Evolutionary conservation across 2,113 vertebrate species (phyloP).

Genomic region (Dicerorhinus sumatrensis): DNA sequence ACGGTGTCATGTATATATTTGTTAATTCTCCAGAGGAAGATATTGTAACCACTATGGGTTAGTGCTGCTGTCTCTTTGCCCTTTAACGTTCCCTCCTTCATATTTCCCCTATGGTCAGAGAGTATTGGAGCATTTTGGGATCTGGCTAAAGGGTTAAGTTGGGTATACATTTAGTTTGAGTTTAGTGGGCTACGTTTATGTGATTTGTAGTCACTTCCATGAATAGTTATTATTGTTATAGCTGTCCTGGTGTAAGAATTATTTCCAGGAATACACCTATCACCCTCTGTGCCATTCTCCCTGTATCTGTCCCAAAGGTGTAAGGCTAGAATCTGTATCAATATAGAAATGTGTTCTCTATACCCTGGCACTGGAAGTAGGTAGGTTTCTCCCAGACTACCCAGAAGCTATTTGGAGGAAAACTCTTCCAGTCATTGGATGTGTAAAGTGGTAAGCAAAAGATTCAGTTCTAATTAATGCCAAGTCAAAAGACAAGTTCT

Average conservation of each 20-base stretch:
- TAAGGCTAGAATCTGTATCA: not conserved
- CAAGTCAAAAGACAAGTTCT: slow-evolving; percentile 10
- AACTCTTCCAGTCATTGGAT: not conserved
- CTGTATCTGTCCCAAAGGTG: not conserved
- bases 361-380: not conserved
- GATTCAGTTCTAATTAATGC: not conserved
- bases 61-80: not conserved
- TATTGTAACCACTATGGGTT: not conserved
- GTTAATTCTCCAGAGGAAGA: not conserved
- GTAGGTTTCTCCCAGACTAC: not conserved
- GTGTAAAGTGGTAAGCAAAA: not conserved
- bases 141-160: not conserved
- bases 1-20: not conserved
- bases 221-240: not conserved
- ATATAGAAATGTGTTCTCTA: not conserved
- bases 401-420: not conserved
- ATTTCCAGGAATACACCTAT: not conserved
- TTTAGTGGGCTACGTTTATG: not conserved
- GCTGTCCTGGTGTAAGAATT: not conserved
- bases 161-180: not conserved
- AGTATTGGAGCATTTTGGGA: not conserved
- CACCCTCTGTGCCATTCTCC: not conserved
- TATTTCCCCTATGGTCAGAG: not conserved
- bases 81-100: not conserved
- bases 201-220: not conserved